phyloP scores from a whole-genome alignment of 1,140 invertebrate species.

The Drosophila tani region DNA sequence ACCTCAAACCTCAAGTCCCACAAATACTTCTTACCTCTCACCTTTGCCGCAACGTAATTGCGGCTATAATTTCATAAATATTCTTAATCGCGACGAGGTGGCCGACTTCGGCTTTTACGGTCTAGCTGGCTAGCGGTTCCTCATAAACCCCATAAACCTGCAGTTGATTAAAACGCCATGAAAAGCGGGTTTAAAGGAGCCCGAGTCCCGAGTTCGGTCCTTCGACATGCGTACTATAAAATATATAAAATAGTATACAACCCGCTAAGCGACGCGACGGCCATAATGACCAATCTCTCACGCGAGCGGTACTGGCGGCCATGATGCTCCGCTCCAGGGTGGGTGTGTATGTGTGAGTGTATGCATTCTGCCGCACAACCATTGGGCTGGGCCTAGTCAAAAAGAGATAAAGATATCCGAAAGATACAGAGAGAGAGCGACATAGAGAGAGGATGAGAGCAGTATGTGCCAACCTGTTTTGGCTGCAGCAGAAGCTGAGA shows the following conservation, averaged over 20 bases:
- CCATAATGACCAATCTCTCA: conserved; percentile 62
- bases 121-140: conserved; percentile 24
- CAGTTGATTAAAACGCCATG: conserved; percentile 70
- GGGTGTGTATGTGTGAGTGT: conserved; percentile 18
- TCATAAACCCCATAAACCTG: conserved; percentile 29
- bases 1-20: conserved; percentile 25
- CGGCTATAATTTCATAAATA: conserved; percentile 79
- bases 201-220: conserved; percentile 26
- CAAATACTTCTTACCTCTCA: conserved; percentile 26
- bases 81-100: conserved; percentile 59
- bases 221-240: conserved; percentile 70
- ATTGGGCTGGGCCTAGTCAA: conserved; percentile 14
- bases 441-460: conserved; percentile 7
- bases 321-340: conserved; percentile 43
- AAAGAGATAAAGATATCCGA: neutral
- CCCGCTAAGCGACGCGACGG: conserved; percentile 34
- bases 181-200: conserved; percentile 42
- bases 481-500: conserved; percentile 17
- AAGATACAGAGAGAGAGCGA: neutral
- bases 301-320: conserved; percentile 51
- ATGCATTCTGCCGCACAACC: neutral
- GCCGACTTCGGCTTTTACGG: conserved; percentile 39
- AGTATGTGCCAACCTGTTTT: conserved; percentile 33
- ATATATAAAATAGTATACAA: conserved; percentile 30
- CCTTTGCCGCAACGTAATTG: conserved; percentile 53